These are phyloP conservation scores for Aurelia aurita DNA, from an alignment of 30 jellyfish, hydroid and myxozoan species.

Conservation along the genomic window DNA sequence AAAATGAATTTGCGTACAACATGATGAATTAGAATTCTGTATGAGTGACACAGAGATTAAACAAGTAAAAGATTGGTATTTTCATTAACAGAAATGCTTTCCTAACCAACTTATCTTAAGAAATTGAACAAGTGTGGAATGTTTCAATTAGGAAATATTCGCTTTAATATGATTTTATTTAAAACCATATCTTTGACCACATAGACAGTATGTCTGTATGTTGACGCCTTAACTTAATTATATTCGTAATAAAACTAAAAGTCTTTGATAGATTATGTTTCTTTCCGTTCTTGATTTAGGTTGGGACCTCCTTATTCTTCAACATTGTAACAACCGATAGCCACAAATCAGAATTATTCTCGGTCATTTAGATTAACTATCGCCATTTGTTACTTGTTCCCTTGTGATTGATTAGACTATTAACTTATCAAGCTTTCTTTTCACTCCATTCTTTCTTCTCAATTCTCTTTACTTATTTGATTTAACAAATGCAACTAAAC, in stretches of 20 bases:
- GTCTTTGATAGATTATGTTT: constrained; percentile 51
- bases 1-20: no score
- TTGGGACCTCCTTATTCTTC: constrained; percentile 53
- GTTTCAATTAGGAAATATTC: constrained; percentile 69
- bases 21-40: no score
- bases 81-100: constrained; percentile 29
- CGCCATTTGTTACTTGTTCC: constrained; percentile 20
- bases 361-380: constrained; percentile 71
- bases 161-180: constrained; percentile 39
- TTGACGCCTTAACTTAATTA: constrained; percentile 57
- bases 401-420: constrained; percentile 50
- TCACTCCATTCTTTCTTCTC: not conserved
- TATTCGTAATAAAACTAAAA: constrained; percentile 33
- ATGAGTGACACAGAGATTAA: no score
- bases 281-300: constrained; percentile 67
- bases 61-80: not conserved
- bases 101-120: constrained; percentile 28
- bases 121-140: constrained; percentile 63
- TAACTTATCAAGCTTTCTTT: constrained; percentile 12
- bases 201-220: constrained; percentile 73
- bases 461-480: no score
- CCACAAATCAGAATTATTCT: constrained; percentile 51
- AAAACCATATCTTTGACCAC: constrained; percentile 72
- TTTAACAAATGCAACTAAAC: no score
- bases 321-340: constrained; percentile 16